phyloP scores from a whole-genome alignment of 2,888 invertebrate genomes.

The Chrysomela aeneicollis region DNA sequence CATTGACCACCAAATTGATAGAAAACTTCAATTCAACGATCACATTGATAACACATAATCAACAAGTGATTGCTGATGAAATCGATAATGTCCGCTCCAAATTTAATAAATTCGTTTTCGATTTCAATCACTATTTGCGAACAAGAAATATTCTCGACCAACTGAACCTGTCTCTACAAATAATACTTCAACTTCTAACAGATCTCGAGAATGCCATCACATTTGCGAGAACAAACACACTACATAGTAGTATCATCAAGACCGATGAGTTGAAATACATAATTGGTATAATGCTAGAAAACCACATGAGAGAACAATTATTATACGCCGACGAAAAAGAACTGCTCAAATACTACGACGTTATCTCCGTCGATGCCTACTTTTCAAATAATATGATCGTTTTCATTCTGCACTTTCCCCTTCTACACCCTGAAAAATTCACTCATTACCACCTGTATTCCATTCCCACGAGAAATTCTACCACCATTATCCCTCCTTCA shows the following conservation, averaged over 20 bases:
- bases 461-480: background rate
- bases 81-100: background rate
- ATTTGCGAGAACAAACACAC: background rate
- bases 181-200: background rate
- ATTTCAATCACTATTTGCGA: background rate
- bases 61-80: slow-evolving; percentile 4
- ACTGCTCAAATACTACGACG: background rate
- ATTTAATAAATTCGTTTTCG: background rate
- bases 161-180: background rate
- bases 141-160: background rate
- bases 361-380: background rate
- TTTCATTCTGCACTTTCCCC: slow-evolving; percentile 3
- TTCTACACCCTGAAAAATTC: background rate
- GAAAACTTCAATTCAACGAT: slow-evolving; percentile 19
- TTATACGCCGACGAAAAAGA: too few species aligned
- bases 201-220: background rate
- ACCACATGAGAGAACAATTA: too few species aligned
- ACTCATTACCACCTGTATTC: background rate
- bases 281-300: too few species aligned
- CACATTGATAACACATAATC: slow-evolving; percentile 8
- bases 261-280: background rate
- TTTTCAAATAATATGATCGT: slow-evolving; percentile 1
- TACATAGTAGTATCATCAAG: background rate
- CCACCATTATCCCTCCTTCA: background rate
- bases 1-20: slow-evolving; percentile 2